phyloP scores from a whole-genome alignment of 2,797 vertebrate genomes.

The Lateolabrax maculatus region DNA sequence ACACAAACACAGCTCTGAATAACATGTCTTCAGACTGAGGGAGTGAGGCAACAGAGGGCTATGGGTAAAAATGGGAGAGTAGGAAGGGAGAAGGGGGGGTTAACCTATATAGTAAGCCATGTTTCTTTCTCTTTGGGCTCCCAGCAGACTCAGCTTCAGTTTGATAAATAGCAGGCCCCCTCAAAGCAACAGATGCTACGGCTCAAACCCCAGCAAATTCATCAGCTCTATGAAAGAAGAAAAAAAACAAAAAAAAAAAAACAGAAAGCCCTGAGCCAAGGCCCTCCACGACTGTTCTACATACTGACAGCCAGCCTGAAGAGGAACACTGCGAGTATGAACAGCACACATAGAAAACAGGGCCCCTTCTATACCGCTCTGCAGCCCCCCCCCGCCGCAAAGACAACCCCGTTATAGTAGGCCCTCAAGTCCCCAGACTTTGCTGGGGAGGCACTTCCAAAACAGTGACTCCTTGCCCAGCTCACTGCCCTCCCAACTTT shows the following conservation, averaged over 20 bases:
- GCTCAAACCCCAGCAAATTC: constrained; percentile 74
- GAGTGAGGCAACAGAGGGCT: constrained; percentile 48
- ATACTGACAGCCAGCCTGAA: constrained; percentile 65
- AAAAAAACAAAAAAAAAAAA: constrained; percentile 27
- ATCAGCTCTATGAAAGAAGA: constrained; percentile 54
- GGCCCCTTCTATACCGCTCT: constrained; percentile 41
- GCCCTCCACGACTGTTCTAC: constrained; percentile 67
- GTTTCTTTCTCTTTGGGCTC: constrained; percentile 71
- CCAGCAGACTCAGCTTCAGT: constrained; percentile 73
- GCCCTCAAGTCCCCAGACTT: constrained; percentile 45
- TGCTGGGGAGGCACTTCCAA: constrained; percentile 26
- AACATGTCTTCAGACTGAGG: constrained; percentile 62
- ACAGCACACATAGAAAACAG: constrained; percentile 66
- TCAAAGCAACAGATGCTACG: constrained; percentile 82
- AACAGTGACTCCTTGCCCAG: constrained; percentile 18
- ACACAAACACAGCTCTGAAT: constrained; percentile 63
- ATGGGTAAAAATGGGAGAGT: constrained; percentile 22
- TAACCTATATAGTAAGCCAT: constrained; percentile 78
- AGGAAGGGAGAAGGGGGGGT: constrained; percentile 39
- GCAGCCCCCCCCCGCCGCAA: constrained; percentile 37
- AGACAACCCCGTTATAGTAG: constrained; percentile 54
- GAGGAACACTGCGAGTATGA: constrained; percentile 51
- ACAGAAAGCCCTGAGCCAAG: constrained; percentile 44
- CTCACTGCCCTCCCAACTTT: constrained; percentile 9
- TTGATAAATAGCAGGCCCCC: constrained; percentile 84